phyloP scores from a whole-genome alignment of 1,140 invertebrate genomes.

The Pinna nobilis region DNA sequence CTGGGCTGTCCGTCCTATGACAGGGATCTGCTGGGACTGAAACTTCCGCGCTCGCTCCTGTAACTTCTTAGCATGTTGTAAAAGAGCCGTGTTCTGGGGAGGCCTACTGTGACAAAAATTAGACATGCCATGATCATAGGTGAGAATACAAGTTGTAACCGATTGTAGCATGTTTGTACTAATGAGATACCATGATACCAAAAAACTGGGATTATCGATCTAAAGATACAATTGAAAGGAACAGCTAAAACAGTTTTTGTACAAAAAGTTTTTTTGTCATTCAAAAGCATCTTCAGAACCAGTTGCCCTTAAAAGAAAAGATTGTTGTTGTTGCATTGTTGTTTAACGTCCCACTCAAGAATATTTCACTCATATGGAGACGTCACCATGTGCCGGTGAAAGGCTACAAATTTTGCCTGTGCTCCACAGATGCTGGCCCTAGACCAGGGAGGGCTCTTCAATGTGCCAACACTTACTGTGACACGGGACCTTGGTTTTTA shows the following conservation, averaged over 20 bases:
- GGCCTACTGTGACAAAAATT: not conserved
- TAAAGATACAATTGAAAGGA: not conserved
- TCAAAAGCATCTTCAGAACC: not conserved
- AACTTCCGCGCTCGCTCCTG: constrained; percentile 4
- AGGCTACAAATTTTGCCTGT: no score
- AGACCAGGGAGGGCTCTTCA: no score
- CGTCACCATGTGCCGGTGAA: no score
- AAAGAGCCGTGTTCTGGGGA: not conserved
- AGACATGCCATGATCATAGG: not conserved
- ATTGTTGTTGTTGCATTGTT: no score
- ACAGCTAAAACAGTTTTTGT: not conserved
- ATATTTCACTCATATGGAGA: no score
- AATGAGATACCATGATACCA: not conserved
- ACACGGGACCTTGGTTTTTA: no score
- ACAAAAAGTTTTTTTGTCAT: not conserved
- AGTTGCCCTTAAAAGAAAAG: no score
- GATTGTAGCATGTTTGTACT: not conserved
- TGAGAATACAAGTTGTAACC: not conserved
- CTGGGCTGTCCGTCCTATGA: not conserved
- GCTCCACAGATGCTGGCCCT: no score
- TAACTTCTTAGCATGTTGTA: constrained; percentile 7
- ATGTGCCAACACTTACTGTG: no score
- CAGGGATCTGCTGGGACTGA: not conserved
- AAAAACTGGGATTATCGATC: not conserved
- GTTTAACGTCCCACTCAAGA: no score